Evolutionary conservation across 2,797 vertebrate genomes (phyloP).

Genomic region (Cercopithecus petaurista): DNA sequence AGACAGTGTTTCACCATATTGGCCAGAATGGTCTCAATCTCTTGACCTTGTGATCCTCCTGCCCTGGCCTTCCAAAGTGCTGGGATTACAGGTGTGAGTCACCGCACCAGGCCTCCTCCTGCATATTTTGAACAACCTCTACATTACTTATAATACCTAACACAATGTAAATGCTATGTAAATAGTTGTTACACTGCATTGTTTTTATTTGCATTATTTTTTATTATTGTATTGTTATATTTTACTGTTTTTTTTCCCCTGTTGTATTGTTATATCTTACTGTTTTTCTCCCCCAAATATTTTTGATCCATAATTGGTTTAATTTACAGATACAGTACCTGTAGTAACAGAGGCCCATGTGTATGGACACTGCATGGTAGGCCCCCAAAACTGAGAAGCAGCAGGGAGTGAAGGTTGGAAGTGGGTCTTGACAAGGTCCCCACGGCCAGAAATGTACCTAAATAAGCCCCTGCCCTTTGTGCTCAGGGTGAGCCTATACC

Average conservation of each 20-base stretch:
- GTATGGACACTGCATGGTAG: neutral
- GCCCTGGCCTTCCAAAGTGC: neutral
- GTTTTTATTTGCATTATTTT: neutral
- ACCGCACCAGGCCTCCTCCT: neutral
- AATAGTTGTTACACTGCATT: neutral
- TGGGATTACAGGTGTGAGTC: neutral
- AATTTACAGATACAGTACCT: neutral
- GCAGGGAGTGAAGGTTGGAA: neutral
- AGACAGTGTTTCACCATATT: neutral
- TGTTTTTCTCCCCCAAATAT: neutral
- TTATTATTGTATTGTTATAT: neutral
- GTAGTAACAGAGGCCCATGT: neutral
- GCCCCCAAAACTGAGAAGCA: neutral
- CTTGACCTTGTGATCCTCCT: neutral
- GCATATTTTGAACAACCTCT: neutral
- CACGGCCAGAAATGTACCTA: neutral
- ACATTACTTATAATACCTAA: neutral
- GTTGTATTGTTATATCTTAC: no score
- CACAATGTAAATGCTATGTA: neutral
- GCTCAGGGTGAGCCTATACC: neutral
- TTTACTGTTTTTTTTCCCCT: neutral
- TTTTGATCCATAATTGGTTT: neutral
- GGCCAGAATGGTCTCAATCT: neutral
- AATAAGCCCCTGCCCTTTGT: neutral
- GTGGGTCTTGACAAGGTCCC: neutral